Evolutionary conservation across 2,888 invertebrate species (phyloP), one percentile per base, ranked within the genome.

Genomic region (Atherix ibis): DNA sequence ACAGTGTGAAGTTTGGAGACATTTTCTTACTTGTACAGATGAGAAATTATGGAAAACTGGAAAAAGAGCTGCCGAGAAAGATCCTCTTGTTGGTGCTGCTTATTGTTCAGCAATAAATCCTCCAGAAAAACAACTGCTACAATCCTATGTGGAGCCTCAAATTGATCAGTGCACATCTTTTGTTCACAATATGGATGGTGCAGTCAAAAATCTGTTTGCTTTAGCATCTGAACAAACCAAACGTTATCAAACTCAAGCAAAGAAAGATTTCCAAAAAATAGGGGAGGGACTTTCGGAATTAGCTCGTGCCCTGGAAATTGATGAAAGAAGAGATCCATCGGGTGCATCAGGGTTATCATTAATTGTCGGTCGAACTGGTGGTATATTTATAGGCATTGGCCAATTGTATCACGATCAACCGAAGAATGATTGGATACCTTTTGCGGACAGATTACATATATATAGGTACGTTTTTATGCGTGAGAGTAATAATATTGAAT

Each of bases 11-110:
- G 95, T 95, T 1, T 95, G 94, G 87, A 76, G 83, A 53, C 97
- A 98, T 58, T 98, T 98, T 58, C 72, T 98, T 32, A 89, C 89
- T 3, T 95, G 95, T 55, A 92, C 88, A 5, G 95, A 97, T 63
- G 95, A 92, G 49, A 94, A 92, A 58, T 76, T 82, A 46, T 98
- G 97, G 97, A 98, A 98, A 64, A 74, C 73, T 31, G 97, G 97
- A 4, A 97, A 97, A 62, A 67, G 97, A 42, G 78, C 76, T 58
- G 95, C 97, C 1, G 97, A 98, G 61, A 83, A 81, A 50, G 97
- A 98, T 58, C 81, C 85, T 48, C 71, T 89, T 42, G 67, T 84
- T 45, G 91, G 91, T 5, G 81, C 85, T 18, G 85, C 81, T 61
- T 91, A 88, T 60, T 94, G 94, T 63, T 73, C 85, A 58, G 81